Evolutionary conservation across 2,888 invertebrate genomes (phyloP), one percentile per base, ranked within the genome.

Genomic region (Isotomurus palustris): DNA sequence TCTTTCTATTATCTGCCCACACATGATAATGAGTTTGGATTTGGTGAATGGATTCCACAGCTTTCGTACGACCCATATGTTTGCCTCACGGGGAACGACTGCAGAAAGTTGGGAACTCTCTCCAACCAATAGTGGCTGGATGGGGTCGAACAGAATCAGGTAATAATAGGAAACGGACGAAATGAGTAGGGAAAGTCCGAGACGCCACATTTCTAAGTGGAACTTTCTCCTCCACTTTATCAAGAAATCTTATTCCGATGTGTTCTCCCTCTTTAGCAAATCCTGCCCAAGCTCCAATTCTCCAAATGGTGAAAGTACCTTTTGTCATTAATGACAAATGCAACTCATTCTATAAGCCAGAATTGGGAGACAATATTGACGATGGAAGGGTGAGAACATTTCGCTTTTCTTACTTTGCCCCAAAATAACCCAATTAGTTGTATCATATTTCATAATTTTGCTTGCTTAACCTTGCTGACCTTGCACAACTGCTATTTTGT

Each of bases 31-130:
- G 14, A 10, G 32, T 10, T 10, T 14, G 32, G 32, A 32, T 10
- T 10, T 32, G 14, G 14, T 32, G 14, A 40, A 10, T n/a, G 17
- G 8, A n/a, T 10, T 22, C 28, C 17, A 24, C n/a, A 65, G 65
- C 60, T 6, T 65, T 58, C 53, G 62, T 60, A 1, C 27, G 24
- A 0, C 62, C 65, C 1, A 47, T 65, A n/a, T 65, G 65, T 21
- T 48, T 65, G 24, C 62, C 65, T 8, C 56, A 40, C 17, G 62
- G 62, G 8, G 60, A 60, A 21, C 51, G 51, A 21, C 29, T 62
- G 8, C 48, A 50, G 32, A 53, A 52, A 17, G 25, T 28, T 1
- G 28, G 36, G 19, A 19, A 48, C 17, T 52, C 51, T 4, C 45
- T 47, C 19, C 47, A 51, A 51, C 58, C 53, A n/a, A 32, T 61